Conservation (phyloP, 2,797 vertebrate genomes). For the Onychomys leucogaster region DNA sequence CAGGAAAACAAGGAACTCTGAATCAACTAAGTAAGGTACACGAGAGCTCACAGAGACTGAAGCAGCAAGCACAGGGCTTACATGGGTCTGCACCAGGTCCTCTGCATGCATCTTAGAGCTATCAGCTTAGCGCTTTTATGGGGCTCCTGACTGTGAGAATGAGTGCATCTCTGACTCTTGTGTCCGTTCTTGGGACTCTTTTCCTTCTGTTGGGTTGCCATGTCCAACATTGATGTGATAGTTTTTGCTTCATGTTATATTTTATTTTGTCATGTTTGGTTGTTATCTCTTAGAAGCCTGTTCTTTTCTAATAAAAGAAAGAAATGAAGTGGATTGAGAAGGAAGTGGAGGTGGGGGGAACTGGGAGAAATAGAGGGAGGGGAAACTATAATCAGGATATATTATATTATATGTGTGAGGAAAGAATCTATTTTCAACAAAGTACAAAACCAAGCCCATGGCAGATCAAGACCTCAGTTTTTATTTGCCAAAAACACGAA, state of each 20-base stretch:
- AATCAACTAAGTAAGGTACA: background rate
- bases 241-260: background rate
- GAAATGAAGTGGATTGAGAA: background rate
- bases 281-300: background rate
- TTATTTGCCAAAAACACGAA: slow-evolving; percentile 69
- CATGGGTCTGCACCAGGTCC: background rate
- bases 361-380: background rate
- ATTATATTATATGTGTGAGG: background rate
- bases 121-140: background rate
- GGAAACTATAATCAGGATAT: background rate
- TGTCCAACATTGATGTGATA: background rate
- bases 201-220: background rate
- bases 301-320: background rate
- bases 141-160: background rate
- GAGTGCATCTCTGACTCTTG: background rate
- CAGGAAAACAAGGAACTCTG: too few species aligned
- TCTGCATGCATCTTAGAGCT: background rate
- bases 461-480: slow-evolving; percentile 50
- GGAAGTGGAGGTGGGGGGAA: background rate
- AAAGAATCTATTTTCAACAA: background rate
- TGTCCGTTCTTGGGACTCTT: background rate
- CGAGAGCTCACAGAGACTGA: background rate
- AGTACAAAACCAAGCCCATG: slow-evolving; percentile 32
- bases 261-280: background rate
- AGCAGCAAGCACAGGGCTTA: background rate